These are phyloP conservation scores for Podargus strigoides DNA, from an alignment of 2,797 vertebrate species.

Conservation along the genomic window DNA sequence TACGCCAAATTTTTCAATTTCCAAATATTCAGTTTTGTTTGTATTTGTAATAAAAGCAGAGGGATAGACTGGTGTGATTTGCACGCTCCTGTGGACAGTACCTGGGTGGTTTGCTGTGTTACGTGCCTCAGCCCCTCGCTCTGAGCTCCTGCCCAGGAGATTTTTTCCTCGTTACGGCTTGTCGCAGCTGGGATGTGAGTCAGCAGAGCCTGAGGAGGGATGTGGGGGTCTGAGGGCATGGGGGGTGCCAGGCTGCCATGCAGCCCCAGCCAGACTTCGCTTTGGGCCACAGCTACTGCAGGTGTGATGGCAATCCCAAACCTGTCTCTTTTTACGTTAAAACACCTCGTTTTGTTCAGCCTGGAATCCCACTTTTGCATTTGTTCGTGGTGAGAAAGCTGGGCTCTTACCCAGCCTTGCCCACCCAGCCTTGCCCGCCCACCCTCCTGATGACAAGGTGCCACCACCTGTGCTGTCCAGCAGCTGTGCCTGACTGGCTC, in stretches of 20 bases:
- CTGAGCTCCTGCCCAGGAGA: background rate
- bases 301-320: background rate
- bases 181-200: rapidly evolving
- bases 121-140: background rate
- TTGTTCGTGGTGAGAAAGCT: background rate
- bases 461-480: rapidly evolving
- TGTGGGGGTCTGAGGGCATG: background rate
- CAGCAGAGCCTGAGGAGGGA: background rate
- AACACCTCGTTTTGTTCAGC: background rate
- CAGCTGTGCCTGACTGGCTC: rapidly evolving
- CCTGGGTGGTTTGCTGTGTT: background rate
- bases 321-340: background rate
- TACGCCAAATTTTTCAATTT: background rate
- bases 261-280: background rate
- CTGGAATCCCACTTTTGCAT: background rate
- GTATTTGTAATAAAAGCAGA: background rate
- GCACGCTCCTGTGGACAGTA: rapidly evolving
- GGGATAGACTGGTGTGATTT: background rate
- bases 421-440: rapidly evolving
- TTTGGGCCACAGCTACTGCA: background rate
- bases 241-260: background rate
- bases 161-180: background rate
- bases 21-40: background rate
- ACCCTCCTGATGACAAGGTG: too few relatives aligned
- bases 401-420: too few relatives aligned